Percentiles rank a stretch among this genome's conserved stretches.
Evolutionary conservation across 2,888 invertebrate genomes (phyloP).

Genomic region (Ernsta delagoae): DNA sequence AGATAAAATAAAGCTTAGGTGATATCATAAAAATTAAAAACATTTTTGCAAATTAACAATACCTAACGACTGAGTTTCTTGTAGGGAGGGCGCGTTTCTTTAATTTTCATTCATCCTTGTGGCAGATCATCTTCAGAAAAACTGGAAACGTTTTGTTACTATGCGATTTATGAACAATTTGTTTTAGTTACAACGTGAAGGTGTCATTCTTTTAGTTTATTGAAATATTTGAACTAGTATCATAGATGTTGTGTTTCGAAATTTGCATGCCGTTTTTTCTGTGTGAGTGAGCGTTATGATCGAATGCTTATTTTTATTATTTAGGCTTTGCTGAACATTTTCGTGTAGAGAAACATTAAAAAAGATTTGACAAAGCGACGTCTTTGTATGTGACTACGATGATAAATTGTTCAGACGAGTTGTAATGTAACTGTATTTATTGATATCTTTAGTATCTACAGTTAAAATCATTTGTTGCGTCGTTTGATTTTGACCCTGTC

Average conservation of each 20-base stretch:
- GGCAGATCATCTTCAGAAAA: conserved; percentile 13
- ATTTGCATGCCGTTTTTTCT: conserved; percentile 47
- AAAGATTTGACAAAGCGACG: conserved; percentile 3
- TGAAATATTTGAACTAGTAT: conserved; percentile 6
- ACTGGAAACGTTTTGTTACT: neutral
- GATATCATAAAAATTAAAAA: no score
- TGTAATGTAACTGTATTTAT: conserved; percentile 36
- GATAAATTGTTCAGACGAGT: conserved; percentile 28
- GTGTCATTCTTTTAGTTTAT: conserved; percentile 23
- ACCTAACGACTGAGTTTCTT: no score
- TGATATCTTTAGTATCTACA: conserved; percentile 48
- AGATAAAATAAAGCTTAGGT: neutral
- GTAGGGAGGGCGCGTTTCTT: neutral
- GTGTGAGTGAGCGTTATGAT: conserved; percentile 48
- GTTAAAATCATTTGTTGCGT: conserved; percentile 61
- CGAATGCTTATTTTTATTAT: conserved; percentile 76
- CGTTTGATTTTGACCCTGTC: conserved; percentile 70
- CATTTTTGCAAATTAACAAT: no score
- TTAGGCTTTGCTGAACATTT: conserved; percentile 72
- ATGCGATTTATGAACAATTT: no score
- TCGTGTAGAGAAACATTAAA: neutral
- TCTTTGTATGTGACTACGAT: conserved; percentile 1
- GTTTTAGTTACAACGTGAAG: neutral
- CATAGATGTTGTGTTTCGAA: conserved; percentile 30
- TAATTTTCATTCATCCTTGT: neutral